Conservation (phyloP, 2,888 invertebrate genomes). For the Eucera pruinosa region DNA sequence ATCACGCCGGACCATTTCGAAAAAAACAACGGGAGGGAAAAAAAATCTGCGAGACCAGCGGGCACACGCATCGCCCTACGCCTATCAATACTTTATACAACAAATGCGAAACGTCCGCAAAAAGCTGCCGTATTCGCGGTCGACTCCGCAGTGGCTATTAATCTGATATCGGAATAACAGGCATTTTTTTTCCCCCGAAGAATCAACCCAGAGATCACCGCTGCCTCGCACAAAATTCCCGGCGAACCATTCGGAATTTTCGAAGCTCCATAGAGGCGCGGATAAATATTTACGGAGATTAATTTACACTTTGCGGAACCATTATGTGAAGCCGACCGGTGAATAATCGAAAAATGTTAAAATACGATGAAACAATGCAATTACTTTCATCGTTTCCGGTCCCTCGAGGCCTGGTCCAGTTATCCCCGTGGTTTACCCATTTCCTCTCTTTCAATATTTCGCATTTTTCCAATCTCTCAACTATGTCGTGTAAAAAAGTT, state of each 20-base stretch:
- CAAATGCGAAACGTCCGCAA: slow-evolving; percentile 80
- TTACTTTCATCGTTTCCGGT: slow-evolving; percentile 28
- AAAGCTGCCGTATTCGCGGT: slow-evolving; percentile 78
- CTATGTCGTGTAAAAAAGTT: too few species aligned
- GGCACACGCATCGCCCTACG: slow-evolving; percentile 63
- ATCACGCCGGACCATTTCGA: slow-evolving; percentile 64
- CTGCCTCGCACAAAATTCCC: slow-evolving; percentile 18
- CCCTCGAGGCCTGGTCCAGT: neutral
- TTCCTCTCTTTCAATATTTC: too few species aligned
- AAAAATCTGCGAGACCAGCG: slow-evolving; percentile 50
- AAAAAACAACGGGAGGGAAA: slow-evolving; percentile 46
- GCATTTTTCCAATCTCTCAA: too few species aligned
- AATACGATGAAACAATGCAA: slow-evolving; percentile 1
- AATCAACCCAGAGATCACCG: slow-evolving; percentile 43
- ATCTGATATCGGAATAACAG: slow-evolving; percentile 78
- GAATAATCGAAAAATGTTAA: slow-evolving; percentile 29
- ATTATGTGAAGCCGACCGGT: slow-evolving; percentile 34
- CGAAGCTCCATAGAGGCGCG: neutral
- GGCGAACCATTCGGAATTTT: neutral
- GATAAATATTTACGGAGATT: slow-evolving; percentile 22
- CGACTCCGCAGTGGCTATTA: slow-evolving; percentile 77
- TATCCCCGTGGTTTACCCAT: neutral
- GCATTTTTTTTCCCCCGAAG: slow-evolving; percentile 62
- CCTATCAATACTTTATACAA: slow-evolving; percentile 78
- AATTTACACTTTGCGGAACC: slow-evolving; percentile 40